These are phyloP conservation scores for Dendrocopos noguchii DNA, from an alignment of 2,113 vertebrate species.

Conservation along the genomic window DNA sequence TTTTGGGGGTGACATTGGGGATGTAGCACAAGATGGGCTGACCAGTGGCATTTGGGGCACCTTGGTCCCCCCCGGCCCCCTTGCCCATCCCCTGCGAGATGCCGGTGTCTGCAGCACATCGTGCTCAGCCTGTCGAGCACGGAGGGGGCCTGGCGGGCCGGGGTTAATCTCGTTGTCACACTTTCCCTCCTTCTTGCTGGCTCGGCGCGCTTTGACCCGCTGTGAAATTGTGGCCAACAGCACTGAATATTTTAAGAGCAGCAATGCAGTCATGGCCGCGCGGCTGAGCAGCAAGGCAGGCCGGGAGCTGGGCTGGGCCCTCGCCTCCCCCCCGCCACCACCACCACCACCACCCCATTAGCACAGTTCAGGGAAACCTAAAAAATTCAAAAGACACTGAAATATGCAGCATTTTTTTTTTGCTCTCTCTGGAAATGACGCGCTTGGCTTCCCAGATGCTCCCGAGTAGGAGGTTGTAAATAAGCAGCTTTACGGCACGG, in stretches of 20 bases:
- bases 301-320: constrained; percentile 49
- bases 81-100: background rate
- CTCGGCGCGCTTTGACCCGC: constrained; percentile 57
- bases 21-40: background rate
- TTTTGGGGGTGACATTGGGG: background rate
- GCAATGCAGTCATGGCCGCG: constrained; percentile 27
- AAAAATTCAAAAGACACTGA: constrained; percentile 52
- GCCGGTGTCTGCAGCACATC: background rate
- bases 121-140: constrained; percentile 56
- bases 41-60: background rate
- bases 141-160: background rate
- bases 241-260: constrained; percentile 70
- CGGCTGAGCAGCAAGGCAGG: constrained; percentile 54
- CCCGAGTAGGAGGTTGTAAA: constrained; percentile 39
- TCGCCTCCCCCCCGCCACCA: background rate
- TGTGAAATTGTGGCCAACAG: constrained; percentile 63
- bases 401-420: constrained; percentile 32
- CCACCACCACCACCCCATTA: constrained; percentile 44
- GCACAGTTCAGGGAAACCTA: constrained; percentile 69
- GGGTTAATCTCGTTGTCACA: constrained; percentile 59
- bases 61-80: accelerated
- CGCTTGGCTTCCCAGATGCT: constrained; percentile 57
- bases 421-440: constrained; percentile 45
- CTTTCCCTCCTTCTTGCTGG: constrained; percentile 66
- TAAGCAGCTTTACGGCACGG: constrained; percentile 16